Evolutionary conservation across 2,113 vertebrate genomes (phyloP).

Genomic region (Eudorcas thomsonii): DNA sequence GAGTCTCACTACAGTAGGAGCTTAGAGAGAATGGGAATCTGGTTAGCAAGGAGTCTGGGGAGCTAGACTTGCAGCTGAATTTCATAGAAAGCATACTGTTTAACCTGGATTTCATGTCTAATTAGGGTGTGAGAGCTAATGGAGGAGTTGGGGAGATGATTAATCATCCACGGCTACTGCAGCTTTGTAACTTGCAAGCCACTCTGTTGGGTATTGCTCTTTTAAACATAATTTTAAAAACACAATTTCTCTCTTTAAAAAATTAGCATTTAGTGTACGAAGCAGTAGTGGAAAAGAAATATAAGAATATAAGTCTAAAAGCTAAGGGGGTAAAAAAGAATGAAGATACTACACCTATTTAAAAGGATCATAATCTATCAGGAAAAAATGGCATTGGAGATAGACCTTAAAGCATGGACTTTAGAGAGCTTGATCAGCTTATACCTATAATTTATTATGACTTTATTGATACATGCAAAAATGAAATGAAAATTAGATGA

Average conservation of each 20-base stretch:
- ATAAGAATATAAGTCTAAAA: background rate
- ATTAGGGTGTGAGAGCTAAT: background rate
- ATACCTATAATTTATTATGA: background rate
- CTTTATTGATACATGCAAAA: background rate
- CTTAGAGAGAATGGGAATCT: background rate
- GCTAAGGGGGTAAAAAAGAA: background rate
- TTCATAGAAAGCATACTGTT: background rate
- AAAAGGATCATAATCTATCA: background rate
- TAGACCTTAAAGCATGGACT: background rate
- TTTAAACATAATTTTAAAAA: background rate
- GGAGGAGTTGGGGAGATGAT: background rate
- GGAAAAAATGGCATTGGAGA: background rate
- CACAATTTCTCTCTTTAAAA: background rate
- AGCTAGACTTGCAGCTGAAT: background rate
- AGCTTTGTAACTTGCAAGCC: background rate
- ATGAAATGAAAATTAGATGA: background rate
- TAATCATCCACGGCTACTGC: background rate
- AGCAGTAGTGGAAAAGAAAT: background rate
- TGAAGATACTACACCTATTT: background rate
- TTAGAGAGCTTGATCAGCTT: background rate
- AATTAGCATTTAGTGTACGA: background rate
- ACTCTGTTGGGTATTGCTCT: background rate
- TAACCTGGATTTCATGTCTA: background rate
- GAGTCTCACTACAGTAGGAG: background rate
- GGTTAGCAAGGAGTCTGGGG: background rate